A percentile compares a stretch with the other conserved stretches of the same genome.
phyloP scores from a whole-genome alignment of 1,140 invertebrate species.

The Phymorhynchus buccinoides region DNA sequence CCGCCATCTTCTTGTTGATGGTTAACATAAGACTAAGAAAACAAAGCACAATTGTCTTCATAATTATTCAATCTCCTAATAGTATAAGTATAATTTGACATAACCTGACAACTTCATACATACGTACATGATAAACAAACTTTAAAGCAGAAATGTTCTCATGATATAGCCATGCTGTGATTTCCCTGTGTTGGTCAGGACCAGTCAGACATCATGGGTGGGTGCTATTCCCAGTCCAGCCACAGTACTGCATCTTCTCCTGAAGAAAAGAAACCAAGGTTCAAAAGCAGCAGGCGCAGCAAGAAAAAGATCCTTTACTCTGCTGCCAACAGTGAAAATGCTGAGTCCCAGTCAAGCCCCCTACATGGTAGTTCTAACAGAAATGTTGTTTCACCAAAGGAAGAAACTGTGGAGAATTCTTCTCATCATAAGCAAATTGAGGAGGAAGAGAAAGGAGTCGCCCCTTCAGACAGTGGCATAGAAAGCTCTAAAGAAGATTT shows the following conservation, averaged over 20 bases:
- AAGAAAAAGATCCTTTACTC: background rate
- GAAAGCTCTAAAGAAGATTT: constrained; percentile 45
- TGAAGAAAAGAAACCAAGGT: constrained; percentile 6
- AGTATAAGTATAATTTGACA: too few relatives aligned
- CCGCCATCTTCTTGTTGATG: too few relatives aligned
- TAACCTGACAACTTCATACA: too few relatives aligned
- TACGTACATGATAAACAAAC: too few relatives aligned
- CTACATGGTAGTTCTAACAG: background rate
- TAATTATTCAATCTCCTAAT: too few relatives aligned
- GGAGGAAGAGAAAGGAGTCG: constrained; percentile 28
- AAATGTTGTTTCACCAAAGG: background rate
- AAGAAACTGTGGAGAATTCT: background rate
- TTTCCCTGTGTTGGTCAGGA: background rate
- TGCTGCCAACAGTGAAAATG: background rate
- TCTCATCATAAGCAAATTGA: background rate
- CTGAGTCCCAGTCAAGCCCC: background rate
- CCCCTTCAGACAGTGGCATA: constrained; percentile 55
- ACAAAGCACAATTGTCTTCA: too few relatives aligned
- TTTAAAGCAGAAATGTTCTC: too few relatives aligned
- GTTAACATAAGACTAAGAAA: too few relatives aligned
- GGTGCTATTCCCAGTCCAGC: constrained; percentile 29
- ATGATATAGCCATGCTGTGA: too few relatives aligned
- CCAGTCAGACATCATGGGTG: constrained; percentile 32
- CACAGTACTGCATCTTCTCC: background rate
- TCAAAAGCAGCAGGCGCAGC: background rate